Evolutionary conservation across 1,140 invertebrate species (phyloP).

Genomic region (Tetramorium parvispinum): DNA sequence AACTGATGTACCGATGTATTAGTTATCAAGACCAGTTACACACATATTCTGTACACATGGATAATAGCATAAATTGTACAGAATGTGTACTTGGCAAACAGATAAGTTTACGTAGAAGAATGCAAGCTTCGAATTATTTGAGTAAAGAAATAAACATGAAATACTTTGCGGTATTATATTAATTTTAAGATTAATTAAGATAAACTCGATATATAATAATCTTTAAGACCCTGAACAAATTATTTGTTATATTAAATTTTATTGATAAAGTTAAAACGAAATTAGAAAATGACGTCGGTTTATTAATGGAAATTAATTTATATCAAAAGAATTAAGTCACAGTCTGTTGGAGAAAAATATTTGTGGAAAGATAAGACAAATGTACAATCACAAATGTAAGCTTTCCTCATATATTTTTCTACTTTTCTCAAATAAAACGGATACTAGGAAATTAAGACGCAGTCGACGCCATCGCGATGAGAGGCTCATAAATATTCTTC

Average conservation of each 20-base stretch:
- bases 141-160: too few species aligned
- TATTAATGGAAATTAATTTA: neutral
- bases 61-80: neutral
- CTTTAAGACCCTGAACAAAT: neutral
- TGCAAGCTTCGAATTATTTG: neutral
- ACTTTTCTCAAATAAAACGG: neutral
- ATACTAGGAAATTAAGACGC: constrained; percentile 27
- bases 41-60: too few species aligned
- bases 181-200: neutral
- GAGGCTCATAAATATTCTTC: constrained; percentile 44
- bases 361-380: neutral
- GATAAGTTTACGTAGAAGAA: neutral
- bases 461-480: neutral
- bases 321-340: neutral
- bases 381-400: neutral
- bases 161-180: too few species aligned
- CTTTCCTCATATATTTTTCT: neutral
- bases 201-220: neutral
- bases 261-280: neutral
- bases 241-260: neutral
- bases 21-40: neutral
- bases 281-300: neutral
- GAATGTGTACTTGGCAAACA: neutral
- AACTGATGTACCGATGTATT: neutral
- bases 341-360: neutral